phyloP scores from a whole-genome alignment of 2,113 vertebrate species.

The Phyllopteryx taeniolatus region DNA sequence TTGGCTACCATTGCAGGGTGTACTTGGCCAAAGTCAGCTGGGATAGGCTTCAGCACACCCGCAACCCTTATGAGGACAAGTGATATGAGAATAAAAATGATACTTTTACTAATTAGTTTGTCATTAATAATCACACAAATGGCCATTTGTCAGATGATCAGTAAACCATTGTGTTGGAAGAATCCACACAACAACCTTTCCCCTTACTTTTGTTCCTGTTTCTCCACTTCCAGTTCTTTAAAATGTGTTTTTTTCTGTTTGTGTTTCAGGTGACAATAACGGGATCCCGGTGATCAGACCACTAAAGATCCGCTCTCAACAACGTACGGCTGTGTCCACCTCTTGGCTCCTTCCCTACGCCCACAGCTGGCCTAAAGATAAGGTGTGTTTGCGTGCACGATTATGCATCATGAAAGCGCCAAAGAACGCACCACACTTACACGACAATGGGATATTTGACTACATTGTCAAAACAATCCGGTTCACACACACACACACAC shows the following conservation, averaged over 20 bases:
- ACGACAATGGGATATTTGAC: too few relatives aligned
- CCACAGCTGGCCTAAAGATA: slow-evolving; percentile 81
- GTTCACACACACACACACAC: too few relatives aligned
- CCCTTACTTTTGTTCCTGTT: not conserved
- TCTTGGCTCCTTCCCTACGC: slow-evolving; percentile 90
- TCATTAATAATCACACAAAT: not conserved
- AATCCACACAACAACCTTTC: not conserved
- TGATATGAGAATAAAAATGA: not conserved
- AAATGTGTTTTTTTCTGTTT: slow-evolving; percentile 16
- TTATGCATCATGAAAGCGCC: not conserved
- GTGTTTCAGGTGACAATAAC: slow-evolving; percentile 87
- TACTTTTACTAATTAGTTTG: not conserved
- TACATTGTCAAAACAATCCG: not conserved
- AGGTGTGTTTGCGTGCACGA: slow-evolving; percentile 48
- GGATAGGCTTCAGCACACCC: too few relatives aligned
- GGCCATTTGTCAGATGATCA: not conserved
- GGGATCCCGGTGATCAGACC: slow-evolving; percentile 89
- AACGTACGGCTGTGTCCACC: slow-evolving; percentile 89
- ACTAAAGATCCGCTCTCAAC: slow-evolving; percentile 90
- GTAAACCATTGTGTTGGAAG: not conserved
- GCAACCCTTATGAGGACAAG: too few relatives aligned
- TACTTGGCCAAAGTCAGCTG: too few relatives aligned
- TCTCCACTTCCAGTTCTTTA: slow-evolving; percentile 9
- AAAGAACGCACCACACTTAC: not conserved
- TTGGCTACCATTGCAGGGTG: too few relatives aligned